Evolutionary conservation across 2,888 invertebrate genomes (phyloP).

Genomic region (Ecdyonurus torrentis): DNA sequence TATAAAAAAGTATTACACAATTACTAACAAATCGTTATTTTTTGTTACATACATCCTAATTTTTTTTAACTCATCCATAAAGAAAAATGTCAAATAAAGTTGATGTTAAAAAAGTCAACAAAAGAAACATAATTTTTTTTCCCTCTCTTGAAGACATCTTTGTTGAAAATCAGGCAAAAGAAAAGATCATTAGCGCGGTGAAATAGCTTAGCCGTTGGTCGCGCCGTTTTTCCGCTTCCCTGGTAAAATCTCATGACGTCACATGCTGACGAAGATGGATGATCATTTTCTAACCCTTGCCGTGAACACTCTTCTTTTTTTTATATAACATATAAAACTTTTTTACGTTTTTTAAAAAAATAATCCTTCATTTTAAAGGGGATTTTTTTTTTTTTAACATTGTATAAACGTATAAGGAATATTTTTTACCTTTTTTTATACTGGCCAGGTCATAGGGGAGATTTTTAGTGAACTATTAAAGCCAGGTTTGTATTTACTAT

Average conservation of each 20-base stretch:
- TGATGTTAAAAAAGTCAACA: neutral
- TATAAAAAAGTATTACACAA: too few species aligned
- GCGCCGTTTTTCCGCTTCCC: neutral
- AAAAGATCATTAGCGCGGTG: neutral
- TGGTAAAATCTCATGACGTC: neutral
- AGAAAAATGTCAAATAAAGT: neutral
- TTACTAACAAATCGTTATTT: too few species aligned
- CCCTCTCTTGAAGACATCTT: neutral
- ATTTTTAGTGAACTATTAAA: neutral
- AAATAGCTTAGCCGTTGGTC: neutral
- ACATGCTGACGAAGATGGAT: neutral
- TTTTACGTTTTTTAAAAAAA: neutral
- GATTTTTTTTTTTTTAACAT: too few species aligned
- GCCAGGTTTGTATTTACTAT: neutral
- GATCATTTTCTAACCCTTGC: neutral
- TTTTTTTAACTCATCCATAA: neutral
- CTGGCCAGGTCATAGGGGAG: neutral
- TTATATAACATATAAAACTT: neutral
- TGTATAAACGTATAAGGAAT: neutral
- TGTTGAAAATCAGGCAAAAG: neutral
- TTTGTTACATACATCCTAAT: too few species aligned
- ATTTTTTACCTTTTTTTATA: neutral
- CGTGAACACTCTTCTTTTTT: neutral
- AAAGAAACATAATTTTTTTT: neutral
- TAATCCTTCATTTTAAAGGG: neutral